Conservation (phyloP, 2,113 vertebrate genomes). For the Holacanthus passer region DNA sequence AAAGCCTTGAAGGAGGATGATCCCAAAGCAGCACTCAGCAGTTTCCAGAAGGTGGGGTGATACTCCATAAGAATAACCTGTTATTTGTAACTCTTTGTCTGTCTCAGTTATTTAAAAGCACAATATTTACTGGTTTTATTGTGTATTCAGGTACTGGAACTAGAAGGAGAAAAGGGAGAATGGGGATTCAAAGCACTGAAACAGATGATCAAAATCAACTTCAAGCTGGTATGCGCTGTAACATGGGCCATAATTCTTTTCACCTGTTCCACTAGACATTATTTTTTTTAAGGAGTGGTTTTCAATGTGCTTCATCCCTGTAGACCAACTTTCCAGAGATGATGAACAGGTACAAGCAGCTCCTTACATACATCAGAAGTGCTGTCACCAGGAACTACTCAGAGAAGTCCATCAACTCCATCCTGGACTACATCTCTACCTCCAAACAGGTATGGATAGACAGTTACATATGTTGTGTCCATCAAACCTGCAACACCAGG, state of each 20-base stretch:
- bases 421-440: conserved; percentile 99
- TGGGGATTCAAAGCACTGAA: conserved; percentile 99
- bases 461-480: not conserved
- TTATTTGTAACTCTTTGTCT: not conserved
- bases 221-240: conserved; percentile 92
- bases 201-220: conserved; percentile 99
- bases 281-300: not conserved
- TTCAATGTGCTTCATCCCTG: conserved; percentile 13
- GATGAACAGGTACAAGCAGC: conserved; percentile 99
- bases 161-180: conserved; percentile 99
- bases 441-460: conserved; percentile 94
- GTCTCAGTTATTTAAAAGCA: not conserved
- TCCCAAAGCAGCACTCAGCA: conserved; percentile 97
- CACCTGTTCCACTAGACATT: no score
- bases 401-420: conserved; percentile 99
- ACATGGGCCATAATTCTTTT: not conserved
- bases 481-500: not conserved
- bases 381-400: conserved; percentile 99
- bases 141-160: conserved; percentile 92
- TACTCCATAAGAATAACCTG: not conserved
- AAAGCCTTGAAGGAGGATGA: conserved; percentile 99
- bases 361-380: conserved; percentile 98
- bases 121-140: not conserved
- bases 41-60: conserved; percentile 95
- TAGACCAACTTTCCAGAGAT: conserved; percentile 99